phyloP scores from a whole-genome alignment of 2,797 vertebrate species.

The Malurus leucopterus region DNA sequence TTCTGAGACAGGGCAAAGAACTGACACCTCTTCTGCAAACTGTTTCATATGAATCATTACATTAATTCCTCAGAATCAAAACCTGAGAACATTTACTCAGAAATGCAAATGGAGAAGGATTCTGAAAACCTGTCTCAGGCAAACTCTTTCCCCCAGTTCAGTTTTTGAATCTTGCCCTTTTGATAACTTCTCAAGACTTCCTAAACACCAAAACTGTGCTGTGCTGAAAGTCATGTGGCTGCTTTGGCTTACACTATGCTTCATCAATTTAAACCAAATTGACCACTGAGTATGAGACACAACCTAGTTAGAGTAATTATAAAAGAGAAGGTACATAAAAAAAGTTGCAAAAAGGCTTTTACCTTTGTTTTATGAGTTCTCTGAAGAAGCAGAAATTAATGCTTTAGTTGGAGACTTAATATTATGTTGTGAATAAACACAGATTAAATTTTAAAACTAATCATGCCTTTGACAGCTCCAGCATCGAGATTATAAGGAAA shows the following conservation, averaged over 20 bases:
- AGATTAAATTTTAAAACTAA: background rate
- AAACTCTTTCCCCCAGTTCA: background rate
- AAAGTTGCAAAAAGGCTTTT: background rate
- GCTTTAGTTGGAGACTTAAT: background rate
- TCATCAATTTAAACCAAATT: background rate
- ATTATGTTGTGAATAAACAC: background rate
- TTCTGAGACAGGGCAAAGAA: background rate
- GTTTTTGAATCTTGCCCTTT: background rate
- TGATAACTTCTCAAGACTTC: background rate
- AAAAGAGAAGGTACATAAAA: background rate
- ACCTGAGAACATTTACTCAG: background rate
- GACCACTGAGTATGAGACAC: background rate
- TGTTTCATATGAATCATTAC: background rate
- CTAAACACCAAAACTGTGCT: background rate
- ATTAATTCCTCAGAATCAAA: background rate
- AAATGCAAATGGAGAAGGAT: background rate
- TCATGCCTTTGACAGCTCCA: background rate
- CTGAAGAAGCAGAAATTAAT: slow-evolving; percentile 32
- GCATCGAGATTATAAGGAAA: slow-evolving; percentile 5
- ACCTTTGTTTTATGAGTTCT: slow-evolving; percentile 24
- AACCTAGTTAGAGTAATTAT: background rate
- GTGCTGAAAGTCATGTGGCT: background rate
- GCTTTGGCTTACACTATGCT: background rate
- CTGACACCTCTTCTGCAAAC: background rate
- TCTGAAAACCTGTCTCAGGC: background rate